phyloP scores from a whole-genome alignment of 2,113 vertebrate species.

The Cottus gobio region DNA sequence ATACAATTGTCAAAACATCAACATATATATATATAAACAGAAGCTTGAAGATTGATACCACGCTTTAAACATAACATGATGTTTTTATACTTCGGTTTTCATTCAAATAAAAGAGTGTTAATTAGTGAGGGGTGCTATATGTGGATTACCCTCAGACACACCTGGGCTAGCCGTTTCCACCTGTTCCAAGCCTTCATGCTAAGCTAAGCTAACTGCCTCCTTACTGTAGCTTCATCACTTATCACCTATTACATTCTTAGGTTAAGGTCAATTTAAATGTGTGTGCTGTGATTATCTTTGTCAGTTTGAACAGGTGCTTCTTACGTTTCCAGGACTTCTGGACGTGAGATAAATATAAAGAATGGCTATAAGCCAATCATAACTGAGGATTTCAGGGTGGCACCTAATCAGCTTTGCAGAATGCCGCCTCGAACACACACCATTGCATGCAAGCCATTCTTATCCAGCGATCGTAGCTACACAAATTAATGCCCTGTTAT shows the following conservation, averaged over 20 bases:
- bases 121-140: too few relatives aligned
- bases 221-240: not conserved
- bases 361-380: not conserved
- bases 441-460: not conserved
- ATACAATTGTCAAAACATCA: not conserved
- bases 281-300: not conserved
- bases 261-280: not conserved
- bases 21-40: not conserved
- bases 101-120: too few relatives aligned
- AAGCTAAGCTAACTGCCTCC: not conserved
- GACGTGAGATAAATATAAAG: not conserved
- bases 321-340: not conserved
- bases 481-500: too few relatives aligned
- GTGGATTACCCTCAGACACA: too few relatives aligned
- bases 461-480: too few relatives aligned
- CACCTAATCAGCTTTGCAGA: not conserved
- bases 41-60: too few relatives aligned
- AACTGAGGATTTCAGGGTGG: conserved; percentile 2
- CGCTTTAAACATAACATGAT: too few relatives aligned
- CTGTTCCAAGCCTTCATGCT: too few relatives aligned
- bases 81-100: too few relatives aligned
- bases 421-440: not conserved
- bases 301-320: not conserved
- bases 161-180: too few relatives aligned
- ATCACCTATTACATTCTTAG: not conserved